Percentiles rank a stretch among this genome's conserved stretches.
phyloP scores from a whole-genome alignment of 1,140 invertebrate species.

The Triops cancriformis region DNA sequence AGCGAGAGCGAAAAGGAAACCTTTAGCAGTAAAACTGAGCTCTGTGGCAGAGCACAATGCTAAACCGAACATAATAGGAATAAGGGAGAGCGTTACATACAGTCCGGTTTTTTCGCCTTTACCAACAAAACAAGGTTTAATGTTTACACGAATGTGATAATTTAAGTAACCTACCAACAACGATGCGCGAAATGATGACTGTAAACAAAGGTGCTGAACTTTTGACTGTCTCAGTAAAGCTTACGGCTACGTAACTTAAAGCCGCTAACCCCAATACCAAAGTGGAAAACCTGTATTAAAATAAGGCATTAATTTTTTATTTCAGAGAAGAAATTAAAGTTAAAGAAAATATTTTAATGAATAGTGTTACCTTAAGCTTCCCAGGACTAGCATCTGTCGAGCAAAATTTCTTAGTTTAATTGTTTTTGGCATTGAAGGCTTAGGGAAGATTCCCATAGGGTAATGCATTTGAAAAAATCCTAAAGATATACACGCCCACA shows the following conservation, averaged over 20 bases:
- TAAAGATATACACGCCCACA: conserved; percentile 65
- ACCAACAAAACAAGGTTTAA: conserved; percentile 32
- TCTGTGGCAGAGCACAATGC: conserved; percentile 75
- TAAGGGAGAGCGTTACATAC: conserved; percentile 65
- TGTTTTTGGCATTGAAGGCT: conserved; percentile 35
- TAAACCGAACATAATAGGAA: conserved; percentile 76
- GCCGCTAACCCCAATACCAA: conserved; percentile 66
- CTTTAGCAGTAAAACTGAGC: conserved; percentile 66
- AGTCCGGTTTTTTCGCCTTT: conserved; percentile 62
- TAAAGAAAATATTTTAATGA: conserved; percentile 21
- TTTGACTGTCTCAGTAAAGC: conserved; percentile 79
- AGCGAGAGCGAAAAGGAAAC: conserved; percentile 67
- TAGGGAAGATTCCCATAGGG: conserved; percentile 62
- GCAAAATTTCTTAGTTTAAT: conserved; percentile 54
- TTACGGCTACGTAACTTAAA: conserved; percentile 73
- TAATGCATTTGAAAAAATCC: conserved; percentile 69
- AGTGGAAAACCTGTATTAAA: conserved; percentile 56
- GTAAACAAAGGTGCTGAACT: conserved; percentile 77
- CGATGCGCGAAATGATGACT: conserved; percentile 62
- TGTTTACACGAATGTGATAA: background rate
- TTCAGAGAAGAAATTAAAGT: conserved; percentile 17
- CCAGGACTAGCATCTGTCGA: conserved; percentile 65
- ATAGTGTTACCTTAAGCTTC: conserved; percentile 35
- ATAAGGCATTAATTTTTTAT: conserved; percentile 26
- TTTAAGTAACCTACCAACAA: conserved; percentile 31